These are phyloP conservation scores for Nematopogon swammerdamellus DNA, from an alignment of 2,888 invertebrate genomes.

Conservation along the genomic window DNA sequence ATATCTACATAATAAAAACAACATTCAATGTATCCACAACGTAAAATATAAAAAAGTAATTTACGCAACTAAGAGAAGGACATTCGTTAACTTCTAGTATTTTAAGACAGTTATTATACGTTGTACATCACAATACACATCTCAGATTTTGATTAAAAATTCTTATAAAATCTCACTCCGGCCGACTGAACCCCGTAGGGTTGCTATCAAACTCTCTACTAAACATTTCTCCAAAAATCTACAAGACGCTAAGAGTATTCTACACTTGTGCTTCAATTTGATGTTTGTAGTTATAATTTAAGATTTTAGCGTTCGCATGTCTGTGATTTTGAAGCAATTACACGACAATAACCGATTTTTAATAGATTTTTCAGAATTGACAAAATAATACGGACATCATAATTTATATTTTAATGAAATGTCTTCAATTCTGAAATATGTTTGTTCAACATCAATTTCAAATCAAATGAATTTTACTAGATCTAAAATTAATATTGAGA, in stretches of 20 bases:
- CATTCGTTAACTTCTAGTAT: background rate
- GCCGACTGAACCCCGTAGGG: background rate
- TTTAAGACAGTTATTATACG: background rate
- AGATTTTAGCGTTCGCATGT: background rate
- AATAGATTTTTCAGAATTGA: too few relatives aligned
- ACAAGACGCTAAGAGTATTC: slow-evolving; percentile 32
- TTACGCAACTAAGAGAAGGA: background rate
- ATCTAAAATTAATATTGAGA: too few relatives aligned
- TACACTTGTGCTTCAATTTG: slow-evolving; percentile 35
- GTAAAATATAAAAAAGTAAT: too few relatives aligned
- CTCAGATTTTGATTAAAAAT: background rate
- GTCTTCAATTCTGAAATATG: too few relatives aligned
- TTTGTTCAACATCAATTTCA: too few relatives aligned
- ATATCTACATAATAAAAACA: too few relatives aligned
- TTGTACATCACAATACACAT: background rate
- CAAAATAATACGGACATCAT: too few relatives aligned
- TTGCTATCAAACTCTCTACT: slow-evolving; percentile 12
- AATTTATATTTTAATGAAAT: too few relatives aligned
- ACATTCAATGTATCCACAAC: too few relatives aligned
- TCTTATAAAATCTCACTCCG: slow-evolving; percentile 2
- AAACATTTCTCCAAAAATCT: slow-evolving; percentile 55
- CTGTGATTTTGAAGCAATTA: too few relatives aligned
- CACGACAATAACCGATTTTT: too few relatives aligned
- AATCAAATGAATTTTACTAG: too few relatives aligned
- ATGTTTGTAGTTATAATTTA: slow-evolving; percentile 20